Evolutionary conservation across 2,888 invertebrate genomes (phyloP).

Genomic region (Synanthedon myopaeformis): DNA sequence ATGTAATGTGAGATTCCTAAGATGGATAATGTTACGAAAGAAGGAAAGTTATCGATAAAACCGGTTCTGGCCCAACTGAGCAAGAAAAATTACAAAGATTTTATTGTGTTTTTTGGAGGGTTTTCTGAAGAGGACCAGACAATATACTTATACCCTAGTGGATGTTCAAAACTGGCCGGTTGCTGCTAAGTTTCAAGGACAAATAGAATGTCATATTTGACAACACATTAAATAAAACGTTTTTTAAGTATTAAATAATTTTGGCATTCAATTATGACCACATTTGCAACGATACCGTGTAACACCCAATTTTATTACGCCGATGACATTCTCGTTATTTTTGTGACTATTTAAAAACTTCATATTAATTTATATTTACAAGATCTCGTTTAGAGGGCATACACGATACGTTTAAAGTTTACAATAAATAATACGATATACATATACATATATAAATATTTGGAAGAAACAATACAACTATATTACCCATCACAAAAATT

Average conservation of each 20-base stretch:
- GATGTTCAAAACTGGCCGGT: slow-evolving; percentile 65
- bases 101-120: slow-evolving; percentile 60
- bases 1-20: too few species aligned
- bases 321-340: slow-evolving; percentile 20
- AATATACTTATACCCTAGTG: slow-evolving; percentile 55
- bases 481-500: slow-evolving; percentile 56
- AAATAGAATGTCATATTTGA: slow-evolving; percentile 27
- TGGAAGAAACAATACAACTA: slow-evolving; percentile 38
- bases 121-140: slow-evolving; percentile 57
- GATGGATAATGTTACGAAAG: too few species aligned
- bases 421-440: slow-evolving; percentile 26
- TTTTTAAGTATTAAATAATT: slow-evolving; percentile 18
- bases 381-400: slow-evolving; percentile 22
- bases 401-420: slow-evolving; percentile 27
- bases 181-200: slow-evolving; percentile 46
- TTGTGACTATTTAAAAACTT: slow-evolving; percentile 3
- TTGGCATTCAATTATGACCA: slow-evolving; percentile 40
- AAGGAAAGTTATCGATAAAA: too few species aligned
- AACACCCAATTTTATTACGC: slow-evolving; percentile 39
- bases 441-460: slow-evolving; percentile 13
- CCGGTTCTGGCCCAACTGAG: slow-evolving; percentile 33
- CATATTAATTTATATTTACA: slow-evolving; percentile 35
- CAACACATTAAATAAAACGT: slow-evolving; percentile 34
- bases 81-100: slow-evolving; percentile 49
- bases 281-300: slow-evolving; percentile 16